Percentiles rank a stretch among this genome's conserved stretches.
Conservation (phyloP, 1,140 invertebrate species). For the Drosophila oshimai region DNA sequence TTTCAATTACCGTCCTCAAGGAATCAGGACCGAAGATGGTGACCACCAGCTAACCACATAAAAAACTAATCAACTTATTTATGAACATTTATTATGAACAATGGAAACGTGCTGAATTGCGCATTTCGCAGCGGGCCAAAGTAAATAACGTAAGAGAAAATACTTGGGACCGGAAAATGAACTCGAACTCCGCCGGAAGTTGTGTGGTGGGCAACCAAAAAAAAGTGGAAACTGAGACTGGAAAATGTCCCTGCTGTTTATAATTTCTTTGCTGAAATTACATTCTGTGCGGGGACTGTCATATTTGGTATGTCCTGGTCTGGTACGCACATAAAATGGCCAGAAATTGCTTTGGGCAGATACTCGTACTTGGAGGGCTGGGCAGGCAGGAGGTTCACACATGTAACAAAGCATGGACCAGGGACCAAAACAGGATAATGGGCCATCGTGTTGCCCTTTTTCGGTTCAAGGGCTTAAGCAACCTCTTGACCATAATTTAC, state of each 20-base stretch:
- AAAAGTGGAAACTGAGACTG: conserved; percentile 19
- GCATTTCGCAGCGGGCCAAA: conserved; percentile 43
- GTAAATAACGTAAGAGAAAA: conserved; percentile 42
- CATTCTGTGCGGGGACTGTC: conserved; percentile 51
- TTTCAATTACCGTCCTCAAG: conserved; percentile 67
- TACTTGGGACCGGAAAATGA: conserved; percentile 15
- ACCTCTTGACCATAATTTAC: conserved; percentile 77
- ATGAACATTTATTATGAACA: conserved; percentile 77
- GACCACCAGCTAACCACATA: conserved; percentile 58
- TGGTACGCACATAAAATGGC: conserved; percentile 54
- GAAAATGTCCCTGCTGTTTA: conserved; percentile 58
- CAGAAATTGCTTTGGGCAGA: conserved; percentile 39
- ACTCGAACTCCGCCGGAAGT: conserved; percentile 5
- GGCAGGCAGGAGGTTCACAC: conserved; percentile 8
- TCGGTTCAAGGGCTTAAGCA: conserved; percentile 13
- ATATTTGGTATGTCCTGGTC: conserved; percentile 41
- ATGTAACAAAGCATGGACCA: conserved; percentile 38
- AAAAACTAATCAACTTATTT: conserved; percentile 81
- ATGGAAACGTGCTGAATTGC: conserved; percentile 75
- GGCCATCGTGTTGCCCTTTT: conserved; percentile 20
- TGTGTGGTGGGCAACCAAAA: background rate
- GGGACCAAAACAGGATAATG: conserved; percentile 14
- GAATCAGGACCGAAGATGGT: conserved; percentile 30
- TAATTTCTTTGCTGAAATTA: conserved; percentile 70
- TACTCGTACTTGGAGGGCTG: background rate